These are phyloP conservation scores for Sebastes variabilis DNA, from an alignment of 2,797 vertebrate genomes.

Conservation along the genomic window DNA sequence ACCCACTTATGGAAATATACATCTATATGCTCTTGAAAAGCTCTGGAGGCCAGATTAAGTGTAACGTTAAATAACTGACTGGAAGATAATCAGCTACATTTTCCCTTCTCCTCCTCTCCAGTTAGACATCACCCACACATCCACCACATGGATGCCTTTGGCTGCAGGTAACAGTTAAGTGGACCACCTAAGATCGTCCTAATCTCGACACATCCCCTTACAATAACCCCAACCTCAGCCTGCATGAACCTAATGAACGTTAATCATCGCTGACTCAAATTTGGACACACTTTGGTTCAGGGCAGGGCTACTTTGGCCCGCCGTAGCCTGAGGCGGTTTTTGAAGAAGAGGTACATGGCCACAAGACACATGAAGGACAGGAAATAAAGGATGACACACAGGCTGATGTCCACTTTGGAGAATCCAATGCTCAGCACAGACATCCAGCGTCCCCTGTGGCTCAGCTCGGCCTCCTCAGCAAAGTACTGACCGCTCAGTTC, in stretches of 20 bases:
- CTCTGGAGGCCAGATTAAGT: background rate
- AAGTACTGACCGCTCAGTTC: slow-evolving; percentile 68
- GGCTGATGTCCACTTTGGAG: slow-evolving; percentile 90
- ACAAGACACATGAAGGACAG: slow-evolving; percentile 90
- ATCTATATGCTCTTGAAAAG: slow-evolving; percentile 14
- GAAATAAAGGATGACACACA: slow-evolving; percentile 89
- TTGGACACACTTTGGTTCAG: slow-evolving; percentile 44
- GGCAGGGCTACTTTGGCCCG: slow-evolving; percentile 67
- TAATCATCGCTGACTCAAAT: slow-evolving; percentile 1
- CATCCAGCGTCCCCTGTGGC: slow-evolving; percentile 79
- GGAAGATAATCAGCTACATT: background rate
- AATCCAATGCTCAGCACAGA: slow-evolving; percentile 86
- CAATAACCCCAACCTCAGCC: background rate
- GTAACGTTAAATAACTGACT: background rate
- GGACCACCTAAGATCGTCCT: background rate
- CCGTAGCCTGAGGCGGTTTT: slow-evolving; percentile 77
- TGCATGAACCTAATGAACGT: slow-evolving; percentile 13
- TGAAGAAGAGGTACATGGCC: slow-evolving; percentile 90
- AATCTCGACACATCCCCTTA: slow-evolving; percentile 46
- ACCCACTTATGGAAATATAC: background rate
- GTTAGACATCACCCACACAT: background rate
- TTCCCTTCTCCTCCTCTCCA: slow-evolving; percentile 17
- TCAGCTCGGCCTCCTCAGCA: slow-evolving; percentile 37
- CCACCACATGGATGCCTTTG: background rate
- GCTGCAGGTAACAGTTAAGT: slow-evolving; percentile 39